These are phyloP conservation scores for Tachysurus vachellii DNA, from an alignment of 2,113 vertebrate species.

Conservation along the genomic window DNA sequence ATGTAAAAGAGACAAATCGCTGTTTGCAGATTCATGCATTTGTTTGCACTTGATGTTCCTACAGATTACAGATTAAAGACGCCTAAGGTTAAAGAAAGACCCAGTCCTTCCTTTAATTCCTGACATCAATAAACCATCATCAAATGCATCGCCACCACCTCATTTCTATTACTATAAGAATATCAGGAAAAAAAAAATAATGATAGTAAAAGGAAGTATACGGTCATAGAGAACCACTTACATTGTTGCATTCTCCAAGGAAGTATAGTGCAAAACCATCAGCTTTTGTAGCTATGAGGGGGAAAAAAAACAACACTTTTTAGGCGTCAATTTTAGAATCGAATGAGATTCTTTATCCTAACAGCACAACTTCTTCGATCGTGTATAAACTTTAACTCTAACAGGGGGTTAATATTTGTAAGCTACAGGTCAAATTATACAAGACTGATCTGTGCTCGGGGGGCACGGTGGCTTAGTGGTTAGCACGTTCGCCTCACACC, in stretches of 20 bases:
- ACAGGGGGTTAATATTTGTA: neutral
- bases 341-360: neutral
- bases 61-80: neutral
- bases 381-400: neutral
- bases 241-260: slow-evolving; percentile 99
- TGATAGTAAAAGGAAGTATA: neutral
- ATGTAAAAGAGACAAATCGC: neutral
- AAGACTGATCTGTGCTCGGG: neutral
- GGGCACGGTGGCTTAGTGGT: too few relatives aligned
- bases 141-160: neutral
- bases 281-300: slow-evolving; percentile 89
- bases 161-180: neutral
- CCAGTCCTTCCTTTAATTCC: slow-evolving; percentile 7
- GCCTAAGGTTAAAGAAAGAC: neutral
- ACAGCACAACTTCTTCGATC: neutral
- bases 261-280: slow-evolving; percentile 99
- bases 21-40: neutral
- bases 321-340: neutral
- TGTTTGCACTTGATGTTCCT: slow-evolving; percentile 12
- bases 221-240: slow-evolving; percentile 74
- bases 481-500: too few relatives aligned
- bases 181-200: neutral
- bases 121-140: slow-evolving; percentile 16
- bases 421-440: neutral
- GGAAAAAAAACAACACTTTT: neutral